Conservation (phyloP, 1,140 invertebrate genomes). For the Hylyphantes graminicola region DNA sequence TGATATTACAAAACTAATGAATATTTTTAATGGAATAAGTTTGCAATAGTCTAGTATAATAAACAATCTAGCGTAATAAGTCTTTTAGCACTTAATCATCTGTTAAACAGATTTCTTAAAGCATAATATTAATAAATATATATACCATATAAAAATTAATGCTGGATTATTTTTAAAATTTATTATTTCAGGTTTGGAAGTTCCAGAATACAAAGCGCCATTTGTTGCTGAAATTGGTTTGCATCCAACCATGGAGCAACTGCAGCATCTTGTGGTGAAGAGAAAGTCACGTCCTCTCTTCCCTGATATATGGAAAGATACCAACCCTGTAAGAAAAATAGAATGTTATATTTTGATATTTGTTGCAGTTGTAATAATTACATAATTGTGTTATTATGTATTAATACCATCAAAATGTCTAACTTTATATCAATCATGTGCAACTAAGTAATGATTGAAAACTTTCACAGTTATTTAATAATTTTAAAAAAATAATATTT, state of each 20-base stretch:
- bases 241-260: slow-evolving; percentile 80
- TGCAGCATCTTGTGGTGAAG: slow-evolving; percentile 83
- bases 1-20: too few species aligned
- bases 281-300: slow-evolving; percentile 87
- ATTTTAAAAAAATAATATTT: too few species aligned
- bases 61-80: too few species aligned
- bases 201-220: slow-evolving; percentile 79
- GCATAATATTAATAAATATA: neutral
- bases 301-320: slow-evolving; percentile 74
- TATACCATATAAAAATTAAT: neutral
- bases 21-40: too few species aligned
- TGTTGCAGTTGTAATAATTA: neutral
- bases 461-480: too few species aligned
- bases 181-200: slow-evolving; percentile 68
- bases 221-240: slow-evolving; percentile 84
- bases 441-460: too few species aligned
- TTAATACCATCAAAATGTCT: neutral
- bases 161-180: neutral
- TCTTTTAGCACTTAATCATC: too few species aligned
- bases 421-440: neutral
- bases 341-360: neutral
- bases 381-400: neutral
- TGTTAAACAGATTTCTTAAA: too few species aligned
- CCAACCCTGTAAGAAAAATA: slow-evolving; percentile 70
- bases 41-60: too few species aligned